Conservation (phyloP, 2,888 invertebrate genomes). For the Hipparchia sbordonii region DNA sequence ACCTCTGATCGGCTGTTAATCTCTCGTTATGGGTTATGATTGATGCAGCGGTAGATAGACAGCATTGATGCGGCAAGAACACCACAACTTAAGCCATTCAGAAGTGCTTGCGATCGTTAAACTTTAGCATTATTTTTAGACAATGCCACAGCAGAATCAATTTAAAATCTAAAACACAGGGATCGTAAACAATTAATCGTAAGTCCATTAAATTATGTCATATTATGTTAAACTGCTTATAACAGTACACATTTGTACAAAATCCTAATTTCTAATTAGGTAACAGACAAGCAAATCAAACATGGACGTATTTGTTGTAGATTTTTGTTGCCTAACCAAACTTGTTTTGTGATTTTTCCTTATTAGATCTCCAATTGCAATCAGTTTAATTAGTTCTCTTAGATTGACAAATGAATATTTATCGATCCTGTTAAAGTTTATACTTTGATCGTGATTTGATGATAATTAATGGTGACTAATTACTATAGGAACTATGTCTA, state of each 20-base stretch:
- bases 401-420: neutral
- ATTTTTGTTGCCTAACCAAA: neutral
- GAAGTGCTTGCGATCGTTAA: too few relatives aligned
- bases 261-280: conserved; percentile 9
- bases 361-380: neutral
- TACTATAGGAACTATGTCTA: too few relatives aligned
- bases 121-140: too few relatives aligned
- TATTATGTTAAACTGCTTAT: too few relatives aligned
- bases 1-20: too few relatives aligned
- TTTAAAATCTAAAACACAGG: neutral
- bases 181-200: neutral
- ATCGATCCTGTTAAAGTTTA: neutral
- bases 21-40: too few relatives aligned
- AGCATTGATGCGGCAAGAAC: too few relatives aligned
- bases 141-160: neutral
- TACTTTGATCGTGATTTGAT: too few relatives aligned
- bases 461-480: too few relatives aligned
- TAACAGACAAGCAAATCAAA: neutral
- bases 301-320: neutral
- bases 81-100: too few relatives aligned
- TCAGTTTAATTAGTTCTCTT: neutral
- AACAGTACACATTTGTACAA: neutral
- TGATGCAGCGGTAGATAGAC: too few relatives aligned
- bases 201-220: too few relatives aligned
- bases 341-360: neutral